Evolutionary conservation across 2,113 vertebrate species (phyloP), one percentile per base, ranked within the genome.

Genomic region (Nannobrachium achirus): DNA sequence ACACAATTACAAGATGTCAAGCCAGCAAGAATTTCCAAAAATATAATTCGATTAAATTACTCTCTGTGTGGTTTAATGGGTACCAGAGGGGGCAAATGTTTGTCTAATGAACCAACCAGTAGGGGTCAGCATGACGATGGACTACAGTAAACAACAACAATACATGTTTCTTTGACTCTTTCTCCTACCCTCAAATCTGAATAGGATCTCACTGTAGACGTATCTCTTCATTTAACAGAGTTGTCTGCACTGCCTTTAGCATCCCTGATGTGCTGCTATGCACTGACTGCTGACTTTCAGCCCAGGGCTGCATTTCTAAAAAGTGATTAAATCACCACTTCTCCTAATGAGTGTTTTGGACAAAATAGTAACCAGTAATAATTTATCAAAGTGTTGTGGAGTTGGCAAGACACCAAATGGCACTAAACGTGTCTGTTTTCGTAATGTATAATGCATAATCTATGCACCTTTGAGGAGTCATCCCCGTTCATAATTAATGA

Each of bases 361-460:
- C 50, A 58, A 81, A 56, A 69, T 19, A 56, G 73, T 71, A 51
- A 69, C 46, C 53, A 60, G 73, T 61, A 82, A 87, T 88, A 48
- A 86, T 89, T 86, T 56, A 84, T 71, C 44, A 63, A n/a, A n/a
- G 49, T 46, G 55, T 33, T 0, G 25, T 48, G 58, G 53, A 71
- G 61, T n/a, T 55, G 74, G 85, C 62, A 55, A 18, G 13, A 53
- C 6, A 76, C 81, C 79, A 82, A 75, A 71, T 59, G 61, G 83
- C 64, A 62, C 75, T 78, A 85, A 82, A 82, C 56, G 69, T 76
- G 79, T 79, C 78, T 16, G 57, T 76, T 80, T 80, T 73, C 73
- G 80, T 84, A 77, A 87, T 88, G 65, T 82, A 81, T 81, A 84
- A 88, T 85, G 76, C 71, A 85, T 66, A 55, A 52, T 41, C 44